phyloP scores from a whole-genome alignment of 2,888 invertebrate genomes.

The Chrysomela aeneicollis region DNA sequence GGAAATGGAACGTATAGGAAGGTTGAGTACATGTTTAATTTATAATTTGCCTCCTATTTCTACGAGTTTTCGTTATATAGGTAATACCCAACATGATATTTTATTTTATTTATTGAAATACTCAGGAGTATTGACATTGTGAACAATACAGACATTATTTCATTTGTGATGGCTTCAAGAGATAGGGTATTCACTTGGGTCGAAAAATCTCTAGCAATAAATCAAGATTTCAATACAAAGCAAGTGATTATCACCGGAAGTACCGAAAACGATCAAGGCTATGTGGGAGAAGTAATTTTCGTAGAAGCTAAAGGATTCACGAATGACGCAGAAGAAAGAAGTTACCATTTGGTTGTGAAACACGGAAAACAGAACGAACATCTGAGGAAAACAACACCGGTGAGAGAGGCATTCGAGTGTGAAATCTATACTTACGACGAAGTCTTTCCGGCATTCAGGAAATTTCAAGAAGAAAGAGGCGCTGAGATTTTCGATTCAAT shows the following conservation, averaged over 20 bases:
- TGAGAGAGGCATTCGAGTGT: conserved; percentile 4
- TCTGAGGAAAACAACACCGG: conserved; percentile 7
- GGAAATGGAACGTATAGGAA: too few relatives aligned
- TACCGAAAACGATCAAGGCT: conserved; percentile 13
- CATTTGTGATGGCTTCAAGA: not conserved
- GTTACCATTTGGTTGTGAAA: conserved; percentile 7
- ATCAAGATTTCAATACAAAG: not conserved
- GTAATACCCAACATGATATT: too few relatives aligned
- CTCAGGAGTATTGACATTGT: not conserved
- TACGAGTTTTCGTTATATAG: too few relatives aligned
- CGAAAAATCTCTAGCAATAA: conserved; percentile 1
- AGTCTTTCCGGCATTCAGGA: conserved; percentile 31
- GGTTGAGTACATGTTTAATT: too few relatives aligned
- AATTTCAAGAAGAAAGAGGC: conserved; percentile 34
- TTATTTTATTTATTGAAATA: not conserved
- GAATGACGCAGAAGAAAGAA: not conserved
- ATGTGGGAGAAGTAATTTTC: conserved; percentile 15
- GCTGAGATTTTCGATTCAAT: conserved; percentile 26
- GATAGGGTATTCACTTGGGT: conserved; percentile 6
- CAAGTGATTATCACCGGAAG: not conserved
- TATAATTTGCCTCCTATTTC: too few relatives aligned
- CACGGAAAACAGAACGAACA: conserved; percentile 14
- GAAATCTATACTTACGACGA: conserved; percentile 38
- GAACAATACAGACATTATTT: not conserved
- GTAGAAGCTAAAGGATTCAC: not conserved